These are phyloP conservation scores for Uria aalge DNA, from an alignment of 2,113 vertebrate genomes.

Conservation along the genomic window DNA sequence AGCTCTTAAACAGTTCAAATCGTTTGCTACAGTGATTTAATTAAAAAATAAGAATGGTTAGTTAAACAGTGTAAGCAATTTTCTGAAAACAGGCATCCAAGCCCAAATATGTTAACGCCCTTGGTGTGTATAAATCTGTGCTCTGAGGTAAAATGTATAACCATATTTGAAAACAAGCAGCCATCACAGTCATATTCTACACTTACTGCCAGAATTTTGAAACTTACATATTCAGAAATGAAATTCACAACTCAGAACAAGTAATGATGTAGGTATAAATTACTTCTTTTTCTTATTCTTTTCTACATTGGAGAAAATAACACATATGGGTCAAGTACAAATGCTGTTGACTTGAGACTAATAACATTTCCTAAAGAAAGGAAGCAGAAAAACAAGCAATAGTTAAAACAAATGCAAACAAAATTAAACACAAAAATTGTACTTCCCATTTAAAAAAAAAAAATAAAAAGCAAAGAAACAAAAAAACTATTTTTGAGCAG, in stretches of 20 bases:
- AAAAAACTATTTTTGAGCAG: neutral
- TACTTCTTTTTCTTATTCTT: neutral
- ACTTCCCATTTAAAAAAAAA: neutral
- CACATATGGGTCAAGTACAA: neutral
- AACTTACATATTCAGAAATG: neutral
- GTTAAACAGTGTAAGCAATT: neutral
- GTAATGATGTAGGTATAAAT: neutral
- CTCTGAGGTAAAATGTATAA: neutral
- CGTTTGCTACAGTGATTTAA: neutral
- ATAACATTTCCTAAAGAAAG: neutral
- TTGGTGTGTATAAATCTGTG: neutral
- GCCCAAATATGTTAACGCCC: neutral
- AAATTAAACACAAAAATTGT: neutral
- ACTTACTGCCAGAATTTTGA: neutral
- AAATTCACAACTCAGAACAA: neutral
- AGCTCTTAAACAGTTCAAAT: neutral
- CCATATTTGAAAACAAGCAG: neutral
- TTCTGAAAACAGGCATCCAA: neutral
- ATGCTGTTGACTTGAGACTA: neutral
- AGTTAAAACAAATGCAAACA: neutral
- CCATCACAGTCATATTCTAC: neutral
- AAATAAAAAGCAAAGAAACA: neutral
- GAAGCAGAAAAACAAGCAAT: neutral
- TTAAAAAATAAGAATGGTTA: neutral
- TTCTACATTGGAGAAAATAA: neutral